Conservation (phyloP, 2,888 invertebrate species). For the Drosophila anomalata region DNA sequence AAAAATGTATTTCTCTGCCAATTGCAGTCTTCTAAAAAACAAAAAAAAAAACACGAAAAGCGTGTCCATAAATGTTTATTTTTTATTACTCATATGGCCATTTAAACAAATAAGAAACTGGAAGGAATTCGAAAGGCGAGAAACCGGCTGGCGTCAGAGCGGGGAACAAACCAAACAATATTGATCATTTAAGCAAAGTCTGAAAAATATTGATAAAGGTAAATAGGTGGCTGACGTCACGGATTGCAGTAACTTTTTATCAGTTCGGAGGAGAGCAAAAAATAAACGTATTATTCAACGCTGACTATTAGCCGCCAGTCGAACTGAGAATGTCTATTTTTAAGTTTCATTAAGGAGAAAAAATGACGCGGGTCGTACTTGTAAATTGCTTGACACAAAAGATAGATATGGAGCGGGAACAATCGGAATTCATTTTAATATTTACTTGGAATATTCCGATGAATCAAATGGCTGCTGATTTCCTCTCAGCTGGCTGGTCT, state of each 20-base stretch:
- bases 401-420: slow-evolving; percentile 23
- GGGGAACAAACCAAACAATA: slow-evolving; percentile 24
- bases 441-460: slow-evolving; percentile 60
- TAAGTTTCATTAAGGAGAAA: slow-evolving; percentile 10
- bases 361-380: slow-evolving; percentile 65
- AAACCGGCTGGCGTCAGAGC: slow-evolving; percentile 45
- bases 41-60: slow-evolving; percentile 17
- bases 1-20: slow-evolving; percentile 14
- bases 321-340: slow-evolving; percentile 23
- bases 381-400: slow-evolving; percentile 65
- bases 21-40: slow-evolving; percentile 11
- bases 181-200: slow-evolving; percentile 38
- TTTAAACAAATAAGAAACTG: slow-evolving; percentile 42
- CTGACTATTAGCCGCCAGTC: slow-evolving; percentile 9
- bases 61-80: slow-evolving; percentile 53
- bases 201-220: slow-evolving; percentile 59
- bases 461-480: slow-evolving; percentile 20
- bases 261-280: background rate
- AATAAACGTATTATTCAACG: slow-evolving; percentile 19
- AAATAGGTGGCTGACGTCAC: slow-evolving; percentile 61
- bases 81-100: slow-evolving; percentile 57
- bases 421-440: slow-evolving; percentile 39
- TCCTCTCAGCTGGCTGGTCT: slow-evolving; percentile 9
- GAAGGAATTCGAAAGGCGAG: slow-evolving; percentile 1
- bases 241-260: slow-evolving; percentile 13